Percentiles rank a stretch among this genome's conserved stretches.
phyloP scores from a whole-genome alignment of 2,113 vertebrate genomes.

The Gadus chalcogrammus region DNA sequence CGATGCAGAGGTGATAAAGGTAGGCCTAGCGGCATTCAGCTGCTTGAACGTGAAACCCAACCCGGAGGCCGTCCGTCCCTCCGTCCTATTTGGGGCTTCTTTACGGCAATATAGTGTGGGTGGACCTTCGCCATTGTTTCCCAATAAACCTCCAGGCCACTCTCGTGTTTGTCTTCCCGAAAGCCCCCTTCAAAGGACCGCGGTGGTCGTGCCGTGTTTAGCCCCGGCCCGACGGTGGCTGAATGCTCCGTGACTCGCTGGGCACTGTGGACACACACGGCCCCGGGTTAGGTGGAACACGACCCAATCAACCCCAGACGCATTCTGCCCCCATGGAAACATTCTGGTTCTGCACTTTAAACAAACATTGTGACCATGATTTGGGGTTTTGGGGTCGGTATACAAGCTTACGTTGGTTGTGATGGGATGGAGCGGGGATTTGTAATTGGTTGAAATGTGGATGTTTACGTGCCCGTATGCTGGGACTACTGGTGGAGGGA shows the following conservation, averaged over 20 bases:
- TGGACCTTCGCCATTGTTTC: slow-evolving; percentile 10
- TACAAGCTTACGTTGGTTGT: slow-evolving; percentile 18
- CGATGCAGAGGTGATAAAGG: slow-evolving; percentile 17
- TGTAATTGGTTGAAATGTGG: slow-evolving; percentile 4
- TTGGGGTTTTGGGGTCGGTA: slow-evolving; percentile 10
- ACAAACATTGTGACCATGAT: slow-evolving; percentile 37
- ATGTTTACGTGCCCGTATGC: not conserved
- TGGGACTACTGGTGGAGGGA: slow-evolving; percentile 4
- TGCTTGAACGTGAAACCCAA: slow-evolving; percentile 5
- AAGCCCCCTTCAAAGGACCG: slow-evolving; percentile 2
- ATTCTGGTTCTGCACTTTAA: slow-evolving; percentile 28
- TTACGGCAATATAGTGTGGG: slow-evolving; percentile 27
- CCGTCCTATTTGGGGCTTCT: slow-evolving; percentile 22
- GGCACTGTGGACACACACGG: not conserved
- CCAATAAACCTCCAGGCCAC: slow-evolving; percentile 7
- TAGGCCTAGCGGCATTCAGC: not conserved
- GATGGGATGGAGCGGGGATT: slow-evolving; percentile 33
- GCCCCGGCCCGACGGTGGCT: slow-evolving; percentile 14
- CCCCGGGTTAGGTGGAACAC: slow-evolving; percentile 9
- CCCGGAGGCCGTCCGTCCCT: slow-evolving; percentile 6
- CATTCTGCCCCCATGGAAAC: slow-evolving; percentile 24
- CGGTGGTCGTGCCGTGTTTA: not conserved
- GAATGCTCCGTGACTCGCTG: not conserved
- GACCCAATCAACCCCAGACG: slow-evolving; percentile 31
- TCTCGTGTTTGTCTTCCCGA: not conserved